These are phyloP conservation scores for Diadophis punctatus DNA, from an alignment of 2,113 vertebrate genomes.

Conservation along the genomic window DNA sequence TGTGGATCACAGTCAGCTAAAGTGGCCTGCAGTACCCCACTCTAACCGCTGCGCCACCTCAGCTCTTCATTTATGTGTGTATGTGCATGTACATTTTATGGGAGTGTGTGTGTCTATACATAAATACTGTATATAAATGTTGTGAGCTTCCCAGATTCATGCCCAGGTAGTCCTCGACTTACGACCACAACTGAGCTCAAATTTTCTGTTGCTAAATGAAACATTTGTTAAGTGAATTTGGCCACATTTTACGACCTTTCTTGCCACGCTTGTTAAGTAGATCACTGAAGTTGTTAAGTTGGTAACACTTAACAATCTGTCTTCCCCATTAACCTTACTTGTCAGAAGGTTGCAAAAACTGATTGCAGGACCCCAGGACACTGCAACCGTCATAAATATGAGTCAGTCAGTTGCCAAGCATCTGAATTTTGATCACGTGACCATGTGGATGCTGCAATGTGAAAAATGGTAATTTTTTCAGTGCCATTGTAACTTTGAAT, in stretches of 20 bases:
- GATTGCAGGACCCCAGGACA: not conserved
- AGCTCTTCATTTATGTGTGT: no score
- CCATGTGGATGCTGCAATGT: not conserved
- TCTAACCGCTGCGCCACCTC: no score
- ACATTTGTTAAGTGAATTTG: not conserved
- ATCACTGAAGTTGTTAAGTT: not conserved
- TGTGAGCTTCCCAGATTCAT: not conserved
- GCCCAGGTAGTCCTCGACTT: not conserved
- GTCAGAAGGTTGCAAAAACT: not conserved
- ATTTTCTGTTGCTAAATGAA: not conserved
- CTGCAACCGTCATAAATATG: not conserved
- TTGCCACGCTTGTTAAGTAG: not conserved
- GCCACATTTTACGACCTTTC: not conserved
- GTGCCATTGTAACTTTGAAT: no score
- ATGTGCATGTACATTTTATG: not conserved
- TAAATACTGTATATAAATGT: not conserved
- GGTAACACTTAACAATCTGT: not conserved
- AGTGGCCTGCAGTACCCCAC: no score
- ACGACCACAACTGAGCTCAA: not conserved
- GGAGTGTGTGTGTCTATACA: not conserved
- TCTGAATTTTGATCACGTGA: not conserved
- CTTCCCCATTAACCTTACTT: not conserved
- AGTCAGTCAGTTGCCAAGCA: not conserved
- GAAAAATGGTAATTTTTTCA: not conserved
- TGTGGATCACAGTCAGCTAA: no score